Evolutionary conservation across 1,140 invertebrate species (phyloP).

Genomic region (Brachystomella parvula): DNA sequence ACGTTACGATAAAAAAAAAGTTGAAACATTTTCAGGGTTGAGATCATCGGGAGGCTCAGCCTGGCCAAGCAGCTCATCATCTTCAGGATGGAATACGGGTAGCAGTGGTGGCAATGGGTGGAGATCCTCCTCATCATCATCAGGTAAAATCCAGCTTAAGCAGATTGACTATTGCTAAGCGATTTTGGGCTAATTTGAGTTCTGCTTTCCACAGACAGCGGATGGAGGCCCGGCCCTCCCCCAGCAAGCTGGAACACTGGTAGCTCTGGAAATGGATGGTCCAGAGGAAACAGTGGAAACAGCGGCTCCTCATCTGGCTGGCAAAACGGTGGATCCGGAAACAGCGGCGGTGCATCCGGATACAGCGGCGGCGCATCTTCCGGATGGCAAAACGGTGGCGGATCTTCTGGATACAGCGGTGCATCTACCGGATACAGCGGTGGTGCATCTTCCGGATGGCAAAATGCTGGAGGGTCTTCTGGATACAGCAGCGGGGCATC

Average conservation of each 20-base stretch:
- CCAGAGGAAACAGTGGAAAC: background rate
- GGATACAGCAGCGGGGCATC: background rate
- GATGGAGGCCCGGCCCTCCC: background rate
- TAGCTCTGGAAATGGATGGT: background rate
- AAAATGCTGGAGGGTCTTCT: background rate
- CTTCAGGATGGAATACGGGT: background rate
- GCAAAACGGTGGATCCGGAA: background rate
- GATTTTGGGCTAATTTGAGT: too few species aligned
- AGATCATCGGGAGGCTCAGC: background rate
- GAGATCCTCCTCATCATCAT: background rate
- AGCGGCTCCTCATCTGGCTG: background rate
- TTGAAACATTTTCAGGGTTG: background rate
- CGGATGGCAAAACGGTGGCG: background rate
- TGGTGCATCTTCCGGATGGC: background rate
- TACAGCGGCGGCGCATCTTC: background rate
- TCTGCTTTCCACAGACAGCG: too few species aligned
- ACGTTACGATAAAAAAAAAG: too few species aligned
- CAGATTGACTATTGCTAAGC: too few species aligned
- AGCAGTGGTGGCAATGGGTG: too few species aligned
- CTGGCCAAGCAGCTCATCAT: background rate
- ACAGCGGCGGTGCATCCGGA: background rate
- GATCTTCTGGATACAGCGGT: background rate
- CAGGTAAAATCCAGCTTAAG: conserved; percentile 1
- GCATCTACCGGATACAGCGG: background rate
- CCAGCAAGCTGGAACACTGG: conserved; percentile 8